Base-by-base conservation (phyloP, 1,140 invertebrate species). In the Aphaenogaster ashmeadi region DNA sequence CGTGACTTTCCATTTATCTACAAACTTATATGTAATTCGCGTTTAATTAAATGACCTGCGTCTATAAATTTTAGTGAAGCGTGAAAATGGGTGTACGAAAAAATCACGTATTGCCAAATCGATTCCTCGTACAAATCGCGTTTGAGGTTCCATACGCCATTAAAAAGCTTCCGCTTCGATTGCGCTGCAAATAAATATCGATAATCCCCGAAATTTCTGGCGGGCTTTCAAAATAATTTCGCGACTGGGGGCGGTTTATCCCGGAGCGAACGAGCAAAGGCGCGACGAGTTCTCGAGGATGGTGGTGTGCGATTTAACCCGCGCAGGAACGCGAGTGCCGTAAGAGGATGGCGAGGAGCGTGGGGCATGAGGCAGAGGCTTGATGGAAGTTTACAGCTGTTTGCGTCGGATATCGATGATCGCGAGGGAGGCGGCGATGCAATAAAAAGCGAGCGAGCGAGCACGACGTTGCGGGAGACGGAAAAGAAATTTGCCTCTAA, bases 371-470 rank as follows among this genome's bases (percentile, higher is more conserved):
- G 54, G 87, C 80, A 86, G 71, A 56, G 66, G 72, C 79, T 89
- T 91, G 87, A 92, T 91, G 90, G 87, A 91, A 91, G 87, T 92
- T 89, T 92, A 92, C 91, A 91, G 91, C 91, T 92, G 91, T 92
- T 92, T 92, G 91, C 89, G 75, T 92, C 91, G 91, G 86, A 92
- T 92, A 92, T 91, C 91, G 91, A 92, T 92, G 90, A 90, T 91
- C 88, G 81, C 44, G 78, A 79, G 86, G 85, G 89, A 90, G 86
- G 88, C 87, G 89, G 80, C 81, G 87, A 90, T 87, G 90, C 88
- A 91, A 92, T 92, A 92, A 89, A 91, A 89, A 88, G 69, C 79
- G 78, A 89, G 75, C 21, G 56, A 78, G 18, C 83, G 50, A 81
- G 64, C 64, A 64, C 58, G 80, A 62, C 36, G 74, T 62, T 69